Conservation (phyloP, 2,113 vertebrate genomes). For the zebrafish (Danio rerio) region GRCz12tu NC_133198.1:212001-212500, state of each 20-base stretch:
- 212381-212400: not conserved
- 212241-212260: slow-evolving; percentile 70
- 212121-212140: slow-evolving; percentile 75
- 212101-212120: slow-evolving; percentile 70
- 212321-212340: not conserved
- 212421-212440: too few species aligned
- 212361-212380: not conserved
- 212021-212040: slow-evolving; percentile 64
- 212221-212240: slow-evolving; percentile 33
- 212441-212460: not conserved
- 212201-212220: slow-evolving; percentile 49
- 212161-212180: slow-evolving; percentile 77
- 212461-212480: slow-evolving; percentile 16
- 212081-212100: slow-evolving; percentile 76
- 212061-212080: slow-evolving; percentile 72
- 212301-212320: not conserved
- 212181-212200: slow-evolving; percentile 73
- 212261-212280: slow-evolving; percentile 60
- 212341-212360: not conserved
- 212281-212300: slow-evolving; percentile 46
- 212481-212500: slow-evolving; percentile 4
- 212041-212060: slow-evolving; percentile 68
- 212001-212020: slow-evolving; percentile 62
- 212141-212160: slow-evolving; percentile 77
- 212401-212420: slow-evolving; percentile 9